These are phyloP conservation scores for Archaeoteleia sp. DNA, from an alignment of 2,888 invertebrate species.

Conservation along the genomic window DNA sequence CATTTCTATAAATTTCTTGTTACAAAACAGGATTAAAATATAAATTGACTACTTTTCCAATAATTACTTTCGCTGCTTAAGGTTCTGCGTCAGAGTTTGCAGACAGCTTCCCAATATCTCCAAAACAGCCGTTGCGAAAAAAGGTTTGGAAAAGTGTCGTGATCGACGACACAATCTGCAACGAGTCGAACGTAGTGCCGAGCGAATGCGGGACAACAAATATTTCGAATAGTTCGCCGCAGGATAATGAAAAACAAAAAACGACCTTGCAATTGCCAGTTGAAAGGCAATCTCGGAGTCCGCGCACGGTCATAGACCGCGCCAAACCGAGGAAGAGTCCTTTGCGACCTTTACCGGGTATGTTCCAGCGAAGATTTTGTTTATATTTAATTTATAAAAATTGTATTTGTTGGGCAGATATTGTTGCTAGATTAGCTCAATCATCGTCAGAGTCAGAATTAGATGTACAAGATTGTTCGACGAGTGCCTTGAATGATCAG, in stretches of 20 bases:
- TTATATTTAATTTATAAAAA: too few relatives aligned
- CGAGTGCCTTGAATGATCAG: constrained; percentile 50
- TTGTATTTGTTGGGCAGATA: too few relatives aligned
- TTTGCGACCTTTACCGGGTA: constrained; percentile 67
- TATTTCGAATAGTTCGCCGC: constrained; percentile 18
- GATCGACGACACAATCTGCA: constrained; percentile 56
- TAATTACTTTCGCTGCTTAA: constrained; percentile 34
- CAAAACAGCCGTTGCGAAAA: constrained; percentile 66
- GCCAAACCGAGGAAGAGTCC: constrained; percentile 71
- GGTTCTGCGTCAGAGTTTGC: constrained; percentile 66
- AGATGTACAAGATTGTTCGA: constrained; percentile 57
- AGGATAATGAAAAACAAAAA: constrained; percentile 56
- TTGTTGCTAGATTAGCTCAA: constrained; percentile 64
- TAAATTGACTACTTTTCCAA: too few relatives aligned
- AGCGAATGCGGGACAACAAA: constrained; percentile 36
- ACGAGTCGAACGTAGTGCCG: constrained; percentile 37
- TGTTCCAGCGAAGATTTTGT: too few relatives aligned
- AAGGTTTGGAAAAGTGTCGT: constrained; percentile 58
- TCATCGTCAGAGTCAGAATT: constrained; percentile 67
- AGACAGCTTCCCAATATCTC: constrained; percentile 68
- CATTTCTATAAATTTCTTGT: constrained; percentile 4
- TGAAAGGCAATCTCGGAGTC: constrained; percentile 60
- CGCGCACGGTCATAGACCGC: constrained; percentile 64
- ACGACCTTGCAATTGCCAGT: constrained; percentile 38
- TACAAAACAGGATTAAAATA: too few relatives aligned